Evolutionary conservation across 2,888 invertebrate genomes (phyloP).

Genomic region (Meloe dianella): DNA sequence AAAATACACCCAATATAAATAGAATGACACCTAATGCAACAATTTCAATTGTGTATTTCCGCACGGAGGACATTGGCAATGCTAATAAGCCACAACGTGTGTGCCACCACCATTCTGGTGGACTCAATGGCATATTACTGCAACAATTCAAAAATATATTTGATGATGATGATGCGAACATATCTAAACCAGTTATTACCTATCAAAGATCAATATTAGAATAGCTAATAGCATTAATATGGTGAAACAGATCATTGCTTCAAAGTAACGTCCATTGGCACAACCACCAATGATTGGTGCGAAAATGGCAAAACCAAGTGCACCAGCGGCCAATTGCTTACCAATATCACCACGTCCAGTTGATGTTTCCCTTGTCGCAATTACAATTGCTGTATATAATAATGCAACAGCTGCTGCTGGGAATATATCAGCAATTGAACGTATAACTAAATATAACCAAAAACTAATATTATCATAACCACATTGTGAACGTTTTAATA

Average conservation of each 20-base stretch:
- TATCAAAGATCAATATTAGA: constrained; percentile 64
- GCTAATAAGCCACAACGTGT: constrained; percentile 78
- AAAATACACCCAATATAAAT: constrained; percentile 75
- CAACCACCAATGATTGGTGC: constrained; percentile 65
- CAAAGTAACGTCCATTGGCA: constrained; percentile 59
- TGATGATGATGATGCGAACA: background rate
- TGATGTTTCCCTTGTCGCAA: constrained; percentile 81
- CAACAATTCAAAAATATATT: constrained; percentile 33
- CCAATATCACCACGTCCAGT: constrained; percentile 81
- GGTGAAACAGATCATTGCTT: constrained; percentile 64
- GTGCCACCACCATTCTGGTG: constrained; percentile 90
- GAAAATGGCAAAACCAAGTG: constrained; percentile 74
- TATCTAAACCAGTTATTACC: constrained; percentile 59
- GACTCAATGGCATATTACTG: constrained; percentile 77
- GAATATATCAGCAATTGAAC: constrained; percentile 78
- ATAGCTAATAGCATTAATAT: constrained; percentile 69
- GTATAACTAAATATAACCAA: constrained; percentile 72
- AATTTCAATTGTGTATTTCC: constrained; percentile 77
- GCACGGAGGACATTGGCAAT: constrained; percentile 79
- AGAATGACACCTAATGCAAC: constrained; percentile 73
- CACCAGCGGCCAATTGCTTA: constrained; percentile 77
- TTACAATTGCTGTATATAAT: constrained; percentile 78
- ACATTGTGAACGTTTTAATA: constrained; percentile 74
- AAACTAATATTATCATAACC: constrained; percentile 74
- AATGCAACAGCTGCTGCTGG: constrained; percentile 75